phyloP scores from a whole-genome alignment of 2,113 vertebrate genomes.

The Psilopsiagon aymara region DNA sequence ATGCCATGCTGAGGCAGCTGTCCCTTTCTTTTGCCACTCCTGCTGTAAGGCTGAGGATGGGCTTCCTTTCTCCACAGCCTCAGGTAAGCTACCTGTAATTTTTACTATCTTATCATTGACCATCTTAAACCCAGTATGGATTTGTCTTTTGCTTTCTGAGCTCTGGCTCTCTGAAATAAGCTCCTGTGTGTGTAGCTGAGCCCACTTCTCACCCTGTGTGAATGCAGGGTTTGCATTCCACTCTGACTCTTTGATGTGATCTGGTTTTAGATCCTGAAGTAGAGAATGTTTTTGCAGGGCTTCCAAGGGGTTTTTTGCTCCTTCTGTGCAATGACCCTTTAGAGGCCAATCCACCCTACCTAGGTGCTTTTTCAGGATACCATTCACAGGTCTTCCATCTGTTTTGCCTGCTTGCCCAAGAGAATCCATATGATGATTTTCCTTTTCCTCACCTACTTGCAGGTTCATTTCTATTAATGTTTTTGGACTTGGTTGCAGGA shows the following conservation, averaged over 20 bases:
- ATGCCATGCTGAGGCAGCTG: fast-evolving
- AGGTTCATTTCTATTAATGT: background rate
- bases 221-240: background rate
- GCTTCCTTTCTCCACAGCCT: background rate
- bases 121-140: constrained; percentile 63
- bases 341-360: background rate
- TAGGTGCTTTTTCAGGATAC: background rate
- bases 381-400: background rate
- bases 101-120: constrained; percentile 65
- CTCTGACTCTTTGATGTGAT: background rate
- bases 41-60: background rate
- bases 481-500: background rate
- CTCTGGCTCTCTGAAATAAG: background rate
- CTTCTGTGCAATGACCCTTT: background rate
- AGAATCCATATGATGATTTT: background rate
- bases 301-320: background rate
- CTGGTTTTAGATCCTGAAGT: background rate
- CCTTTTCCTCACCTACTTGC: background rate
- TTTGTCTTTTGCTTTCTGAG: background rate
- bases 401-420: background rate
- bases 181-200: background rate
- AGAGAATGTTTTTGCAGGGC: background rate
- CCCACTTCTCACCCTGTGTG: background rate
- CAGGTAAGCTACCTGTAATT: background rate
- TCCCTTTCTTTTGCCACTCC: background rate